Evolutionary conservation across 1,140 invertebrate species (phyloP).

Genomic region (Brachionus koreanus): DNA sequence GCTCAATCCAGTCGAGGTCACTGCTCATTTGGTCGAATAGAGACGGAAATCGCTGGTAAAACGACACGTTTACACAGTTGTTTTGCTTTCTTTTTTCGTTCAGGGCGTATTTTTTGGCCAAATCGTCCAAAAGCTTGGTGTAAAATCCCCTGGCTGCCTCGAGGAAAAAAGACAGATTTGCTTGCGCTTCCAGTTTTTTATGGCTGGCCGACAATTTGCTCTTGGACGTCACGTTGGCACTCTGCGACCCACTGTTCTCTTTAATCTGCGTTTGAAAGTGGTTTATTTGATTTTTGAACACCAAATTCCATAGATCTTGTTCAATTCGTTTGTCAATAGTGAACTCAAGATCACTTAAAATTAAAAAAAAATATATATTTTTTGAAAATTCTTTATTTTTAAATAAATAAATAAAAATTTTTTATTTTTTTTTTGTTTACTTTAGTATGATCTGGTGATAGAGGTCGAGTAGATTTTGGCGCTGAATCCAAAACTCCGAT

Average conservation of each 20-base stretch:
- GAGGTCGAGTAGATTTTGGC: conserved; percentile 36
- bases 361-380: neutral
- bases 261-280: conserved; percentile 36
- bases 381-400: neutral
- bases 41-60: conserved; percentile 14
- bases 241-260: neutral
- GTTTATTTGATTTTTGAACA: conserved; percentile 42
- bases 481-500: conserved; percentile 35
- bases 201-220: neutral
- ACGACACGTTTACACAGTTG: neutral
- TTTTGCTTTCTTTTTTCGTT: neutral
- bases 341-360: conserved; percentile 27
- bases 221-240: neutral
- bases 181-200: conserved; percentile 12
- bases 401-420: neutral
- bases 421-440: neutral
- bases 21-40: neutral
- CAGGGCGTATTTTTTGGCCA: neutral
- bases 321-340: conserved; percentile 33
- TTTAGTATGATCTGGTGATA: conserved; percentile 39
- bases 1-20: neutral
- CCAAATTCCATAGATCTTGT: conserved; percentile 39
- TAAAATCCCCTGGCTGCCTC: conserved; percentile 40
- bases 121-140: conserved; percentile 1
- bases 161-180: conserved; percentile 6